Percentiles rank a stretch among this genome's conserved stretches.
These are phyloP conservation scores for Tribolium freemani DNA, from an alignment of 2,888 invertebrate genomes.

Conservation along the genomic window DNA sequence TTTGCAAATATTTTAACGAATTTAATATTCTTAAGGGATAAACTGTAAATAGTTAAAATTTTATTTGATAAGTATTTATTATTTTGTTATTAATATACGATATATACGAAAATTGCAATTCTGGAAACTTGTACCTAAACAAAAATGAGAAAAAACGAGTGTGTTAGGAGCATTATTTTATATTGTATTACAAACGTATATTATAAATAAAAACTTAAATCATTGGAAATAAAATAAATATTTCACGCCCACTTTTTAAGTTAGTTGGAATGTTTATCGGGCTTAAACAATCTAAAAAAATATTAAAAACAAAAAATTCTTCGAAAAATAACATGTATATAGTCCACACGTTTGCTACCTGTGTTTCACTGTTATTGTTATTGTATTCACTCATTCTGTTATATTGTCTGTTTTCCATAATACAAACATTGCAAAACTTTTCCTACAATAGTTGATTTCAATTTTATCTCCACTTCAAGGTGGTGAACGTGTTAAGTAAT, in stretches of 20 bases:
- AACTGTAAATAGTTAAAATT: slow-evolving; percentile 24
- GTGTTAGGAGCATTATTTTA: slow-evolving; percentile 39
- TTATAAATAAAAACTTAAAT: not conserved
- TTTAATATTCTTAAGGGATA: slow-evolving; percentile 32
- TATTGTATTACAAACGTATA: slow-evolving; percentile 29
- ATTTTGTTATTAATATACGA: slow-evolving; percentile 30
- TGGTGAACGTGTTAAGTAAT: slow-evolving; percentile 37
- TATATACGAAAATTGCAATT: slow-evolving; percentile 16
- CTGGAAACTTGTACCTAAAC: slow-evolving; percentile 8
- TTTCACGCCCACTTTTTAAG: not conserved
- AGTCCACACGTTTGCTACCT: slow-evolving; percentile 30
- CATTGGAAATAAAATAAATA: slow-evolving; percentile 13
- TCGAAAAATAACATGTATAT: slow-evolving; percentile 20
- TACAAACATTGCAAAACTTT: slow-evolving; percentile 8
- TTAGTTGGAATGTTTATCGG: slow-evolving; percentile 26
- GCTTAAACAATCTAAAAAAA: slow-evolving; percentile 7
- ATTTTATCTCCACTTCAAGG: not conserved
- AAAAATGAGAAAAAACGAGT: slow-evolving; percentile 22
- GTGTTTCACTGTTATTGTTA: slow-evolving; percentile 11
- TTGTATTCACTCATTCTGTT: slow-evolving; percentile 1
- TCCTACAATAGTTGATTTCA: not conserved
- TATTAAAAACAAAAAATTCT: slow-evolving; percentile 5
- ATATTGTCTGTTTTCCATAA: slow-evolving; percentile 2
- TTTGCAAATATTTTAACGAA: slow-evolving; percentile 27
- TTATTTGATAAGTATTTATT: slow-evolving; percentile 38